phyloP scores from a whole-genome alignment of 2,888 invertebrate genomes.

The Cerceris ruficornis region DNA sequence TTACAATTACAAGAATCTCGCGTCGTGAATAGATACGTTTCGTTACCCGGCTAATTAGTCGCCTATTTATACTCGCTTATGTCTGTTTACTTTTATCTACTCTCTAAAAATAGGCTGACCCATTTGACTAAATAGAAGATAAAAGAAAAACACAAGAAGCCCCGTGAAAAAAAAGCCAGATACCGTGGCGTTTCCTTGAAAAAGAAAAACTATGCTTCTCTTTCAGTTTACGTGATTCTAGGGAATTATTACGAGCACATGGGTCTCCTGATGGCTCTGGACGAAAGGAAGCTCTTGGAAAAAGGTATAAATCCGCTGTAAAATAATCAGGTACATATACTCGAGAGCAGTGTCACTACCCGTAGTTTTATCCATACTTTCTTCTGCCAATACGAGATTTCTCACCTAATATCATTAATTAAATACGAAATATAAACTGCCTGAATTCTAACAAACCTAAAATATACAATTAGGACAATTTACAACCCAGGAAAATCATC shows the following conservation, averaged over 20 bases:
- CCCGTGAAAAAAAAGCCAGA: neutral
- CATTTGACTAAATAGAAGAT: constrained; percentile 1
- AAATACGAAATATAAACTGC: too few relatives aligned
- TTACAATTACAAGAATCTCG: constrained; percentile 32
- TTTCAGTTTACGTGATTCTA: constrained; percentile 93
- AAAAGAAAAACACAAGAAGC: neutral
- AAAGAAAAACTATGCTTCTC: constrained; percentile 35
- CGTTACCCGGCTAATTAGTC: constrained; percentile 23
- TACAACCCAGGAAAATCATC: too few relatives aligned
- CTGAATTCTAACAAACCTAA: too few relatives aligned
- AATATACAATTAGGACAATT: too few relatives aligned
- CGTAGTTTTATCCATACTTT: constrained; percentile 12
- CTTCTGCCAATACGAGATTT: neutral
- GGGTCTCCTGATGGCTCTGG: constrained; percentile 93
- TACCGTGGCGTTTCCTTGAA: neutral
- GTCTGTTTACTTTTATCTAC: constrained; percentile 4
- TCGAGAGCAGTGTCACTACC: constrained; percentile 35
- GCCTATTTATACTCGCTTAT: constrained; percentile 27
- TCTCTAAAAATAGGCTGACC: constrained; percentile 34
- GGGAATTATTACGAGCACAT: constrained; percentile 96
- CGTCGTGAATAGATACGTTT: constrained; percentile 50
- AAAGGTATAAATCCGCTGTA: constrained; percentile 84
- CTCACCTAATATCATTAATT: too few relatives aligned
- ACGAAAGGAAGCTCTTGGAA: constrained; percentile 90
- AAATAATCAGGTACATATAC: constrained; percentile 63